Conservation (phyloP, 92 coral and sea anemone genomes). For the Umimayanthus chanpuru region DNA sequence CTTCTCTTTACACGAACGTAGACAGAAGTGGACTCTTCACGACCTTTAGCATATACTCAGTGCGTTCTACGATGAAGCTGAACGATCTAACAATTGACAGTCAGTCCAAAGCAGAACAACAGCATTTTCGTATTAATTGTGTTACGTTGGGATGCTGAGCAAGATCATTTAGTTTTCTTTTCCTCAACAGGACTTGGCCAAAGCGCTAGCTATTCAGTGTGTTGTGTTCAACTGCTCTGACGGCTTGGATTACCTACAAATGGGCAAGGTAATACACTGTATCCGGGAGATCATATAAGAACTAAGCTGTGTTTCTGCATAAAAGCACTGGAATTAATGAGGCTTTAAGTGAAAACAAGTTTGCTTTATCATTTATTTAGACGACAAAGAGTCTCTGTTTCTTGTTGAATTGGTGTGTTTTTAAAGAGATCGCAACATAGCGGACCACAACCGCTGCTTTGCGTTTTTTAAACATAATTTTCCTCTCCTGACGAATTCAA, state of each 20-base stretch:
- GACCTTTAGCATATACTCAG: not conserved
- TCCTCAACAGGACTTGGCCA: slow-evolving; percentile 86
- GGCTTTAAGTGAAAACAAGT: too few relatives aligned
- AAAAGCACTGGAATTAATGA: too few relatives aligned
- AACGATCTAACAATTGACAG: not conserved
- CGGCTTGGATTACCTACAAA: slow-evolving; percentile 97
- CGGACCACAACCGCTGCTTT: too few relatives aligned
- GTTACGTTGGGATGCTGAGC: not conserved
- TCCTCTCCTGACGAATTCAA: too few relatives aligned
- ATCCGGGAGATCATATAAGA: too few relatives aligned
- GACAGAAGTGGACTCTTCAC: not conserved
- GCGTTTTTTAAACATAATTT: too few relatives aligned
- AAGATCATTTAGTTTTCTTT: not conserved
- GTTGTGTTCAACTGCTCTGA: slow-evolving; percentile 99
- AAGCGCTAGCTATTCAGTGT: slow-evolving; percentile 98
- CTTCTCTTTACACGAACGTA: not conserved
- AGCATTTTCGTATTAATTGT: not conserved
- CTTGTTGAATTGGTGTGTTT: too few relatives aligned
- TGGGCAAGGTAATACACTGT: slow-evolving; percentile 82
- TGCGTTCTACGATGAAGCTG: not conserved
- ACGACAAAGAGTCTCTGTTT: too few relatives aligned
- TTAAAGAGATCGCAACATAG: too few relatives aligned
- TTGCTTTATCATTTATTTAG: too few relatives aligned
- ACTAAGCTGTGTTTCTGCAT: too few relatives aligned
- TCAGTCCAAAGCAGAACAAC: not conserved